A percentile compares a stretch with the other conserved stretches of the same genome.
phyloP scores from a whole-genome alignment of 2,888 invertebrate genomes.

The Gymnosoma rotundatum region DNA sequence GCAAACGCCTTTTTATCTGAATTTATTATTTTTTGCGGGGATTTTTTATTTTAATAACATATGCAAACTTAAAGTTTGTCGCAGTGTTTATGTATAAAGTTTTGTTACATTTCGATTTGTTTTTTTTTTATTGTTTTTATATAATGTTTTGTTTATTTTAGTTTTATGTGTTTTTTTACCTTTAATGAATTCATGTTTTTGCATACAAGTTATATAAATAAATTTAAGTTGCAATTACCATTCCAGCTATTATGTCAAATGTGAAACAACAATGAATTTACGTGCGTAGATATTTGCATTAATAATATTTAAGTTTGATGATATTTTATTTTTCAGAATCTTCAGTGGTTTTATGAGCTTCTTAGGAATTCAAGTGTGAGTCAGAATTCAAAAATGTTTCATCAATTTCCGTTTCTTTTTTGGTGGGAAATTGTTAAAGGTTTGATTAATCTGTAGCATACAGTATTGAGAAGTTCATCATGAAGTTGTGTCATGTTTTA shows the following conservation, averaged over 20 bases:
- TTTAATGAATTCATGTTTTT: too few species aligned
- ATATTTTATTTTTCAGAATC: background rate
- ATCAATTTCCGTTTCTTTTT: slow-evolving; percentile 54
- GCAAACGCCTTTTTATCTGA: slow-evolving; percentile 15
- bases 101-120: slow-evolving; percentile 15
- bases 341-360: slow-evolving; percentile 6
- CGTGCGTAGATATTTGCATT: too few species aligned
- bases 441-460: background rate
- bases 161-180: background rate
- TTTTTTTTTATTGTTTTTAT: background rate
- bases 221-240: slow-evolving; percentile 29
- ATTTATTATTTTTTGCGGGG: slow-evolving; percentile 25
- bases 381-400: slow-evolving; percentile 54
- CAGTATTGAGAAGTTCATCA: slow-evolving; percentile 3
- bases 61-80: slow-evolving; percentile 4
- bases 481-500: slow-evolving; percentile 28
- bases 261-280: too few species aligned
- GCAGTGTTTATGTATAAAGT: background rate
- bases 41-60: slow-evolving; percentile 17
- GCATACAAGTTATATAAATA: background rate
- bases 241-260: too few species aligned
- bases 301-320: background rate
- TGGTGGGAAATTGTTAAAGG: slow-evolving; percentile 18
- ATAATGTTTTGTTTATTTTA: slow-evolving; percentile 15
- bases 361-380: slow-evolving; percentile 32